Conservation (phyloP, 2,113 vertebrate species). For the Microcebus tavaratra region DNA sequence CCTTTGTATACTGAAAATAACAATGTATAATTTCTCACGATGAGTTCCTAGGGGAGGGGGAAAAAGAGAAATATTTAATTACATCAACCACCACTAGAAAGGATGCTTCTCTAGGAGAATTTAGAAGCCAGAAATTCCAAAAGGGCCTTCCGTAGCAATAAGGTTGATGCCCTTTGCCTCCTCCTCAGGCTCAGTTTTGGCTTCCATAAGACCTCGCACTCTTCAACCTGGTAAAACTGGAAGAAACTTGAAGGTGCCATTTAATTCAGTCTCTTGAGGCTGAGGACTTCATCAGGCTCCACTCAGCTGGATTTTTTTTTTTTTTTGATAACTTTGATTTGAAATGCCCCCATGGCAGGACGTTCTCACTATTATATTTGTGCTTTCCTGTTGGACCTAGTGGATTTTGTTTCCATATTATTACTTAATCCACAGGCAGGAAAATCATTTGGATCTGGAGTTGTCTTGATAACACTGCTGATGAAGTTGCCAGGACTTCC, state of each 20-base stretch:
- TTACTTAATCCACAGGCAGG: slow-evolving; percentile 82
- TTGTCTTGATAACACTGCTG: slow-evolving; percentile 81
- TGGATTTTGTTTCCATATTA: slow-evolving; percentile 78
- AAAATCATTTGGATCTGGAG: slow-evolving; percentile 83
- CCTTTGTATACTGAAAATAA: not conserved
- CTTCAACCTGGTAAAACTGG: not conserved
- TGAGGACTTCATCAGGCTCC: slow-evolving; percentile 48
- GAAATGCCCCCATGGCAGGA: slow-evolving; percentile 74
- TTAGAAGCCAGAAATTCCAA: slow-evolving; percentile 39
- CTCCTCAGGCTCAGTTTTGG: not conserved
- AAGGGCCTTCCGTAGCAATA: not conserved
- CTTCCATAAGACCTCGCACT: not conserved
- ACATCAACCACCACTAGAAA: not conserved
- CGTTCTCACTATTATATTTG: slow-evolving; percentile 85
- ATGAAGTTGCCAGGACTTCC: slow-evolving; percentile 81
- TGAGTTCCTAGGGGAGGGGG: too few relatives aligned
- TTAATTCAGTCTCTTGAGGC: slow-evolving; percentile 59
- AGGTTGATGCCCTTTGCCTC: too few relatives aligned
- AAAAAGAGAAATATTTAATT: not conserved
- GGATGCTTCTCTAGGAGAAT: not conserved
- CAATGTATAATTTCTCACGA: not conserved
- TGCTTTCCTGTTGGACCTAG: slow-evolving; percentile 78
- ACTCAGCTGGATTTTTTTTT: not conserved
- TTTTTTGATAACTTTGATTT: not conserved
- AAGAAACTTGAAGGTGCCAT: slow-evolving; percentile 28